Conservation (phyloP, 1,140 invertebrate genomes). For the Caenorhabditis remanei region DNA sequence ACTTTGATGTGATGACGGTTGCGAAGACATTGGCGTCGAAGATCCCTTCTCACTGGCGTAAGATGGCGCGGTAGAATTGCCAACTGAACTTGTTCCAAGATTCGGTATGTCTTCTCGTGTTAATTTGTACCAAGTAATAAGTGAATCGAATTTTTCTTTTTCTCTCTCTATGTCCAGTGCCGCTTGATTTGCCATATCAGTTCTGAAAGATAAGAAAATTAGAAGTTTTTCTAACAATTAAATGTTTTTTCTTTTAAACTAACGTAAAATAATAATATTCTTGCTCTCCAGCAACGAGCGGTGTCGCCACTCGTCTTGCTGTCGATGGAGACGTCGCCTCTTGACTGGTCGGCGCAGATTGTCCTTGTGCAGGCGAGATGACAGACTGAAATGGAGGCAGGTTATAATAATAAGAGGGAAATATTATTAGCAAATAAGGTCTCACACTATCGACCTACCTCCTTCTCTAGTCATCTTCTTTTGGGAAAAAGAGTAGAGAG, state of each 20-base stretch:
- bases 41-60: conserved; percentile 31
- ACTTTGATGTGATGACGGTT: conserved; percentile 42
- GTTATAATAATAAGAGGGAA: background rate
- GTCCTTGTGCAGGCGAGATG: background rate
- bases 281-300: background rate
- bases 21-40: conserved; percentile 32
- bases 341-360: conserved; percentile 11
- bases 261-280: conserved; percentile 51
- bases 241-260: background rate
- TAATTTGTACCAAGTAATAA: conserved; percentile 39
- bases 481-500: background rate
- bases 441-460: background rate
- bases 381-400: background rate
- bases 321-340: background rate
- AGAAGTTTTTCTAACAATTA: background rate
- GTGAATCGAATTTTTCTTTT: conserved; percentile 38
- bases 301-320: conserved; percentile 4
- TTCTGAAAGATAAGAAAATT: background rate
- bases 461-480: background rate
- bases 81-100: conserved; percentile 18
- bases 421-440: background rate
- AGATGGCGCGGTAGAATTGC: background rate
- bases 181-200: conserved; percentile 49
- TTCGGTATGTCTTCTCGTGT: conserved; percentile 10
- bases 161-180: conserved; percentile 13